These are phyloP conservation scores for Phytoseiulus persimilis DNA, from an alignment of 2,888 invertebrate genomes.

Conservation along the genomic window DNA sequence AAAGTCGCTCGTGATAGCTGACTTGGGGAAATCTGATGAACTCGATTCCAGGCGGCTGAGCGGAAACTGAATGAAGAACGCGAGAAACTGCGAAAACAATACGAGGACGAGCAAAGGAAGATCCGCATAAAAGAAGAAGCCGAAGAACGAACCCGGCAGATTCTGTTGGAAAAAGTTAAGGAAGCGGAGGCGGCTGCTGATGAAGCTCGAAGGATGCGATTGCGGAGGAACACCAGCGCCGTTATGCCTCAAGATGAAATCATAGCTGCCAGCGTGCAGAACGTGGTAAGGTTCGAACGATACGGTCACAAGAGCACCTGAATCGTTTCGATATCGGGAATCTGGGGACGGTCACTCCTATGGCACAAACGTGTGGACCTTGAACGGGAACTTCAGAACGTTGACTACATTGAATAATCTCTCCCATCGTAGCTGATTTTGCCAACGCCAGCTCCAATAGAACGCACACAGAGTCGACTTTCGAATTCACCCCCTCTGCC, in stretches of 20 bases:
- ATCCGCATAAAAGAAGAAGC: conserved; percentile 53
- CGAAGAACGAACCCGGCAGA: conserved; percentile 65
- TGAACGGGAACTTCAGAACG: no score
- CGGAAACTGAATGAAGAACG: conserved; percentile 65
- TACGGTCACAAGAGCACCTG: no score
- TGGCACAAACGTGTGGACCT: no score
- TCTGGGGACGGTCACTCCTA: no score
- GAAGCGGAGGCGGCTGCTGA: conserved; percentile 58
- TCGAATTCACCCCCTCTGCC: not conserved
- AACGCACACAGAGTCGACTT: not conserved
- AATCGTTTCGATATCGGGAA: no score
- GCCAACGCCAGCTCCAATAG: not conserved
- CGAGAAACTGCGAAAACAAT: conserved; percentile 60
- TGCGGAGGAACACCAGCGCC: conserved; percentile 49
- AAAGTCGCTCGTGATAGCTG: no score
- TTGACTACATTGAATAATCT: no score
- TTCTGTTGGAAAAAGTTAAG: conserved; percentile 66
- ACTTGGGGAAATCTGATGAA: not conserved
- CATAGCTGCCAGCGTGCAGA: conserved; percentile 25
- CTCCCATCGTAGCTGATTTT: no score
- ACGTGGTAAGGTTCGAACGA: conserved; percentile 13
- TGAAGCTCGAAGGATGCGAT: conserved; percentile 44
- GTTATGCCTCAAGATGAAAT: conserved; percentile 44
- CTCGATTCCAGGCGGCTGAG: conserved; percentile 51
- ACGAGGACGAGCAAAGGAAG: conserved; percentile 63